Evolutionary conservation across 2,113 vertebrate species (phyloP).

Genomic region (Chlamydotis undulata): DNA sequence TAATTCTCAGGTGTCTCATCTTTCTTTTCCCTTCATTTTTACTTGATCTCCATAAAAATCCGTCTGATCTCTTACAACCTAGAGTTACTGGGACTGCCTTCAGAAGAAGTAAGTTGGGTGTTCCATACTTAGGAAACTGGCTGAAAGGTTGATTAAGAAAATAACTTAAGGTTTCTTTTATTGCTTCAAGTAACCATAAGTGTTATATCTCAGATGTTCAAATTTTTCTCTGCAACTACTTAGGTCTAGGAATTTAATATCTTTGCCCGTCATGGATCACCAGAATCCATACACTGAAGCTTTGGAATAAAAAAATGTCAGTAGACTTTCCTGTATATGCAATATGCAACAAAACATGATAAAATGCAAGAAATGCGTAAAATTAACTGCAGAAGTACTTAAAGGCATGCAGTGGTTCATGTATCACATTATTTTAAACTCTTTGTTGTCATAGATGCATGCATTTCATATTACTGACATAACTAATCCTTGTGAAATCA

Average conservation of each 20-base stretch:
- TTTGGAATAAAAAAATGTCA: neutral
- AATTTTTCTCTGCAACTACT: neutral
- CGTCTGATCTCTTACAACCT: neutral
- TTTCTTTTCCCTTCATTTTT: neutral
- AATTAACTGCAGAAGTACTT: neutral
- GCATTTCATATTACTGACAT: neutral
- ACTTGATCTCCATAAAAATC: neutral
- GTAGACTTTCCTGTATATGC: neutral
- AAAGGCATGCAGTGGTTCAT: neutral
- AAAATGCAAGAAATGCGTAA: neutral
- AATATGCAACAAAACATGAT: neutral
- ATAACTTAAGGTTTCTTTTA: neutral
- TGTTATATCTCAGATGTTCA: neutral
- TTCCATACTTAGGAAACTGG: neutral
- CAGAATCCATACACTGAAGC: neutral
- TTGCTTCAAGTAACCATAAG: neutral
- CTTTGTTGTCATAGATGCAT: neutral
- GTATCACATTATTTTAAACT: conserved; percentile 3
- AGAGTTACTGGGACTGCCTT: neutral
- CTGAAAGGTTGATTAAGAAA: neutral
- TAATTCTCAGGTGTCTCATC: neutral
- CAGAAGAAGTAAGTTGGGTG: neutral
- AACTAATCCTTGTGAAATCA: neutral
- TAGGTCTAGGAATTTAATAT: neutral
- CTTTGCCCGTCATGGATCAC: neutral